Conservation (phyloP, 2,888 invertebrate genomes). For the Nysson spinosus region DNA sequence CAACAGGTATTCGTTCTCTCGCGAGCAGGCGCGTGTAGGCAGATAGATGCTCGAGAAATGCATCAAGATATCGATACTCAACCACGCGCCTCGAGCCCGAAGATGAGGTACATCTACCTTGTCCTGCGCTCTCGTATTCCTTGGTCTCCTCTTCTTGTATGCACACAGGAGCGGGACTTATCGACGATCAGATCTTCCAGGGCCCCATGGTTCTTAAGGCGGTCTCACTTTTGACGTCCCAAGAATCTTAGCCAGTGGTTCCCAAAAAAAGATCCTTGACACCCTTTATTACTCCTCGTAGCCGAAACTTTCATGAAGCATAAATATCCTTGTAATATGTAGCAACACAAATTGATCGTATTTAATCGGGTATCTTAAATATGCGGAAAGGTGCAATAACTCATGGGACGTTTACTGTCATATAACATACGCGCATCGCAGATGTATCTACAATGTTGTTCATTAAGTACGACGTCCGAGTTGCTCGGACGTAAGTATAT, state of each 20-base stretch:
- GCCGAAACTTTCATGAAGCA: too few species aligned
- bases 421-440: too few species aligned
- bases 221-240: slow-evolving; percentile 30
- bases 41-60: slow-evolving; percentile 29
- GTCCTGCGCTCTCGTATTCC: slow-evolving; percentile 44
- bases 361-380: too few species aligned
- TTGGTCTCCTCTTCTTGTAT: background rate
- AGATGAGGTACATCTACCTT: slow-evolving; percentile 50
- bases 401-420: too few species aligned
- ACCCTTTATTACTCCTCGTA: too few species aligned
- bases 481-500: background rate
- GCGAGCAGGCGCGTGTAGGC: slow-evolving; percentile 33
- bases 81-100: slow-evolving; percentile 55
- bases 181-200: slow-evolving; percentile 63
- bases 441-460: too few species aligned
- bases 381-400: too few species aligned
- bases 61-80: slow-evolving; percentile 51
- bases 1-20: slow-evolving; percentile 26
- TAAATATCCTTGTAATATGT: too few species aligned
- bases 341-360: too few species aligned
- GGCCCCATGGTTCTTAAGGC: slow-evolving; percentile 43
- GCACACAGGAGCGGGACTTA: slow-evolving; percentile 51
- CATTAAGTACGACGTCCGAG: background rate
- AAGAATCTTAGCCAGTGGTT: slow-evolving; percentile 40
- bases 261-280: slow-evolving; percentile 46